Conservation (phyloP, 2,888 invertebrate genomes). For the Andricus quercusramuli region DNA sequence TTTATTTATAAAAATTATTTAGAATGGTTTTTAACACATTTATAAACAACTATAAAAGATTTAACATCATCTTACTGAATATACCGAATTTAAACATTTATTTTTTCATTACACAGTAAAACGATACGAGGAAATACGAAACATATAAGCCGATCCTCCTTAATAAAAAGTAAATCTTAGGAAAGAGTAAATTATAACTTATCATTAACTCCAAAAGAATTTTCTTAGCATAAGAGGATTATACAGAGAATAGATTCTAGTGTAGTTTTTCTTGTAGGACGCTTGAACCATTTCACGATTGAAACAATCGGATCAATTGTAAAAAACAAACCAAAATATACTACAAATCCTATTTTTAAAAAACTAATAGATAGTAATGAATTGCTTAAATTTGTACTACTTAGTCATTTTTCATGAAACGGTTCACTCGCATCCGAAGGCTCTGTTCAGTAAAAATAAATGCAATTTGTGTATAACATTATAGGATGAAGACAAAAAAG, state of each 20-base stretch:
- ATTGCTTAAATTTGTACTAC: neutral
- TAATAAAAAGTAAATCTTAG: neutral
- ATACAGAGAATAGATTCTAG: neutral
- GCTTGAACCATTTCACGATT: conserved; percentile 10
- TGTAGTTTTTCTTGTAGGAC: neutral
- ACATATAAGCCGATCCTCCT: neutral
- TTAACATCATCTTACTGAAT: neutral
- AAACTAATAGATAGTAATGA: neutral
- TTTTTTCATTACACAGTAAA: neutral
- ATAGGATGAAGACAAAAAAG: conserved; percentile 84
- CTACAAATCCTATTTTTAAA: too few species aligned
- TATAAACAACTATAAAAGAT: too few species aligned
- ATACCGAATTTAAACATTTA: neutral
- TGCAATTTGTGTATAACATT: conserved; percentile 71
- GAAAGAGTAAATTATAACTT: neutral
- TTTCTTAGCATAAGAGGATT: too few species aligned
- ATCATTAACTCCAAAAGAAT: too few species aligned
- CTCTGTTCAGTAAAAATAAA: conserved; percentile 45
- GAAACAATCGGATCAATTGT: neutral
- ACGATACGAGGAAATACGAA: neutral
- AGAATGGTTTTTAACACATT: neutral
- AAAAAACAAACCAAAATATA: neutral
- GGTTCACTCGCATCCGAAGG: neutral
- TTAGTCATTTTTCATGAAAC: neutral
- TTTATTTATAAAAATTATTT: too few species aligned